phyloP scores from a whole-genome alignment of 2,113 vertebrate species.

The Andinoacara biseriatus region DNA sequence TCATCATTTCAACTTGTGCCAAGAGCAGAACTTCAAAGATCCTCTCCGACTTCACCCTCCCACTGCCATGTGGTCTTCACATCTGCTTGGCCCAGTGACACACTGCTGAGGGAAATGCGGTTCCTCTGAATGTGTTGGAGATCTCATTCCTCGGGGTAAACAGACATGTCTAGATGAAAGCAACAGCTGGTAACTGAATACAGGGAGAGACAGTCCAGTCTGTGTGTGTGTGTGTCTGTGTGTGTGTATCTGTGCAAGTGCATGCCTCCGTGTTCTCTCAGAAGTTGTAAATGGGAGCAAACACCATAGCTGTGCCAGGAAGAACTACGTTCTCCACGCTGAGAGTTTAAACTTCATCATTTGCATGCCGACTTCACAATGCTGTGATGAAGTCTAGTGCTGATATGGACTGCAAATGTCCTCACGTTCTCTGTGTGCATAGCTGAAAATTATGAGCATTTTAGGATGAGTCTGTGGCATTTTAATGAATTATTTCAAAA shows the following conservation, averaged over 20 bases:
- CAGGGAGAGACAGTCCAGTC: background rate
- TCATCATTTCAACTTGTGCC: conserved; percentile 63
- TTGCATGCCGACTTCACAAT: background rate
- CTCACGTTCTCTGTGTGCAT: background rate
- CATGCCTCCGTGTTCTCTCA: background rate
- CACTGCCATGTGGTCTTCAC: conserved; percentile 53
- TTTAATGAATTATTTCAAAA: background rate
- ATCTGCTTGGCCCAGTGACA: conserved; percentile 56
- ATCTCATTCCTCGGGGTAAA: conserved; percentile 11
- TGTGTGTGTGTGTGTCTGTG: background rate
- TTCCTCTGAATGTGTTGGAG: background rate
- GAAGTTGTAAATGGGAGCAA: background rate
- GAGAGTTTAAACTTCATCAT: conserved; percentile 16
- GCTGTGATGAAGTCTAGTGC: background rate
- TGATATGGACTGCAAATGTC: background rate
- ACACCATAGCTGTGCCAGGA: background rate
- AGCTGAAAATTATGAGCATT: too few species aligned
- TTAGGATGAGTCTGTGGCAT: background rate
- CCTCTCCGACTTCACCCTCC: conserved; percentile 14
- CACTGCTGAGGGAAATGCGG: background rate
- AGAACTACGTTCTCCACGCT: conserved; percentile 35
- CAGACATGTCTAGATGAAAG: conserved; percentile 2
- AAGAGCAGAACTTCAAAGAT: conserved; percentile 63
- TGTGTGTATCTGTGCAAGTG: background rate
- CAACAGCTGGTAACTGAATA: conserved; percentile 26